phyloP scores from a whole-genome alignment of 2,113 vertebrate genomes.

The Aptenodytes forsteri region DNA sequence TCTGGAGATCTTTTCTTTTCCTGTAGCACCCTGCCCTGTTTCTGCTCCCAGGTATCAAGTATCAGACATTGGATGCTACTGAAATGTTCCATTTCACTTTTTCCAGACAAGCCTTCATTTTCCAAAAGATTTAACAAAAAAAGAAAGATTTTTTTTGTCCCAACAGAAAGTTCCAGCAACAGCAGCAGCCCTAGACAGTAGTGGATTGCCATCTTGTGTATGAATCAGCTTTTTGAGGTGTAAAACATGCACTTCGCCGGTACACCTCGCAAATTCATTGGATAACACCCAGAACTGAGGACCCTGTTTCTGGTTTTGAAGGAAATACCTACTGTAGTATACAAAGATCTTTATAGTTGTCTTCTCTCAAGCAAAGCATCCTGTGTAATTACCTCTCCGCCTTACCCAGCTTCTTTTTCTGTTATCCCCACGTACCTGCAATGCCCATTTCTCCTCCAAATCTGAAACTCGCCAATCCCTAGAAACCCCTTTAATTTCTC shows the following conservation, averaged over 20 bases:
- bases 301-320: not conserved
- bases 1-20: not conserved
- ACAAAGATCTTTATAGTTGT: not conserved
- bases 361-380: not conserved
- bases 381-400: not conserved
- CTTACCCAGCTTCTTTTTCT: not conserved
- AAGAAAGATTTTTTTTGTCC: not conserved
- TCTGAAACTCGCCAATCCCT: not conserved
- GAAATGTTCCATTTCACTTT: not conserved
- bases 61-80: not conserved
- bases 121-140: not conserved
- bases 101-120: not conserved
- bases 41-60: not conserved
- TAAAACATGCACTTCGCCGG: not conserved
- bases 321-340: not conserved
- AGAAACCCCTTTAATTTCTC: not conserved
- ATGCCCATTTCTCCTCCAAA: not conserved
- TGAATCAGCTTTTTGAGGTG: not conserved
- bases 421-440: not conserved
- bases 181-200: not conserved
- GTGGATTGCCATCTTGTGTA: not conserved
- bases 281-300: not conserved
- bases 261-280: not conserved
- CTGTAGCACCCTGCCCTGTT: not conserved
- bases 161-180: not conserved